Percentiles rank a stretch among this genome's conserved stretches.
These are phyloP conservation scores for Poecilobothrus nobilitatus DNA, from an alignment of 2,888 invertebrate genomes.

Conservation along the genomic window DNA sequence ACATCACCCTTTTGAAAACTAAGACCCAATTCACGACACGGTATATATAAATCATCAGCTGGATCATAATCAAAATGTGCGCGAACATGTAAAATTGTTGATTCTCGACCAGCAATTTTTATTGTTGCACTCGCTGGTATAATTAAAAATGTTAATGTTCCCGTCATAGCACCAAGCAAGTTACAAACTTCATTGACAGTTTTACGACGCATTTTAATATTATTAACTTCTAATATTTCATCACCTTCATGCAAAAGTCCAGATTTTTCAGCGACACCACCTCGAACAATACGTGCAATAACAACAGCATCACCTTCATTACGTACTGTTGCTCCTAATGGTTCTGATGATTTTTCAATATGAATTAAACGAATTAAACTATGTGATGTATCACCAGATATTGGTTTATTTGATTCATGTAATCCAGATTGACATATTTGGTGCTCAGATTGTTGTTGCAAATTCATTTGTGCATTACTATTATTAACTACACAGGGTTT, in stretches of 20 bases:
- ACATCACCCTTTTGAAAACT: slow-evolving; percentile 94
- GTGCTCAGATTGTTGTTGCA: slow-evolving; percentile 27
- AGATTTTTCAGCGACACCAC: slow-evolving; percentile 88
- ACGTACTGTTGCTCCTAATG: slow-evolving; percentile 65
- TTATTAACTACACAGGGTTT: neutral
- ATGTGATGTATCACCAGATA: slow-evolving; percentile 36
- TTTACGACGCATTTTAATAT: slow-evolving; percentile 84
- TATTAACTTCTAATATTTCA: slow-evolving; percentile 82
- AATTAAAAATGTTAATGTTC: slow-evolving; percentile 75
- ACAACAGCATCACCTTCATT: slow-evolving; percentile 88
- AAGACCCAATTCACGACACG: slow-evolving; percentile 88
- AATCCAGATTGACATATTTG: slow-evolving; percentile 17
- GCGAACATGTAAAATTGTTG: slow-evolving; percentile 67
- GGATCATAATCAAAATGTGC: slow-evolving; percentile 96
- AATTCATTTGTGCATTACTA: neutral
- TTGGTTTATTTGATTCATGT: slow-evolving; percentile 20
- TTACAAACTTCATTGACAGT: slow-evolving; percentile 93
- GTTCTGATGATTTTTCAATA: slow-evolving; percentile 89
- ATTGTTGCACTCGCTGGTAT: slow-evolving; percentile 58
- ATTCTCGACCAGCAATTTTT: slow-evolving; percentile 35
- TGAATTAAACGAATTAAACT: slow-evolving; percentile 78
- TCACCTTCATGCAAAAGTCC: slow-evolving; percentile 87
- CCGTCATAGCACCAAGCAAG: slow-evolving; percentile 80
- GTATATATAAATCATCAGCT: slow-evolving; percentile 90
- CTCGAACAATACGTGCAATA: slow-evolving; percentile 84